phyloP scores from a whole-genome alignment of 2,888 invertebrate genomes.

The Bembecia ichneumoniformis region DNA sequence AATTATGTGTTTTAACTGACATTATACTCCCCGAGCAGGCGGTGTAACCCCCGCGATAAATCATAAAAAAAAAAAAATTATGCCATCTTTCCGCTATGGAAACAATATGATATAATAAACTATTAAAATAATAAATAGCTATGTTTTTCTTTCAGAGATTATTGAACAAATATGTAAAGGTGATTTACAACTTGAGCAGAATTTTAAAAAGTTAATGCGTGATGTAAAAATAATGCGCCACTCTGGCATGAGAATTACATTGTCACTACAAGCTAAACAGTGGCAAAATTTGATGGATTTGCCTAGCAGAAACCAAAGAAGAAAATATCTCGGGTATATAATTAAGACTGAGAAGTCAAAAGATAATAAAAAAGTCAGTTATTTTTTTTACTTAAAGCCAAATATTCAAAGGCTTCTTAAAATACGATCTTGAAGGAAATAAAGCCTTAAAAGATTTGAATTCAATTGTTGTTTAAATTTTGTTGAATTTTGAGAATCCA shows the following conservation, averaged over 20 bases:
- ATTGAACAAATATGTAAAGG: constrained; percentile 49
- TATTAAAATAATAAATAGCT: no score
- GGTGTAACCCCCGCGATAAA: no score
- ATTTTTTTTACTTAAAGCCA: constrained; percentile 24
- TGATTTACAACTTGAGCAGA: constrained; percentile 72
- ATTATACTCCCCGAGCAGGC: no score
- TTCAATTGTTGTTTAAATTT: no score
- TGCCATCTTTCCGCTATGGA: no score
- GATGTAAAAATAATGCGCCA: constrained; percentile 83
- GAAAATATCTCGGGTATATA: constrained; percentile 73
- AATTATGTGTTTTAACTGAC: no score
- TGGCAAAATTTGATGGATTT: constrained; percentile 77
- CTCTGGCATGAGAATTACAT: constrained; percentile 78
- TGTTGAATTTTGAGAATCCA: no score
- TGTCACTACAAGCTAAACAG: constrained; percentile 65
- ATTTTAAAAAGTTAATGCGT: constrained; percentile 77
- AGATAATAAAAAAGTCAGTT: constrained; percentile 60
- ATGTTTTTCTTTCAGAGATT: constrained; percentile 32
- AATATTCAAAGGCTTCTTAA: no score
- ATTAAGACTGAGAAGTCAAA: constrained; percentile 75
- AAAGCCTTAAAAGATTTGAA: no score
- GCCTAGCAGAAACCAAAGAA: constrained; percentile 68
- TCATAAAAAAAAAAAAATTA: no score
- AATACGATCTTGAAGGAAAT: no score
- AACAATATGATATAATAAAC: no score